A percentile compares a stretch with the other conserved stretches of the same genome.
phyloP scores from a whole-genome alignment of 2,797 vertebrate genomes.

The Microctenopoma lineatum region DNA sequence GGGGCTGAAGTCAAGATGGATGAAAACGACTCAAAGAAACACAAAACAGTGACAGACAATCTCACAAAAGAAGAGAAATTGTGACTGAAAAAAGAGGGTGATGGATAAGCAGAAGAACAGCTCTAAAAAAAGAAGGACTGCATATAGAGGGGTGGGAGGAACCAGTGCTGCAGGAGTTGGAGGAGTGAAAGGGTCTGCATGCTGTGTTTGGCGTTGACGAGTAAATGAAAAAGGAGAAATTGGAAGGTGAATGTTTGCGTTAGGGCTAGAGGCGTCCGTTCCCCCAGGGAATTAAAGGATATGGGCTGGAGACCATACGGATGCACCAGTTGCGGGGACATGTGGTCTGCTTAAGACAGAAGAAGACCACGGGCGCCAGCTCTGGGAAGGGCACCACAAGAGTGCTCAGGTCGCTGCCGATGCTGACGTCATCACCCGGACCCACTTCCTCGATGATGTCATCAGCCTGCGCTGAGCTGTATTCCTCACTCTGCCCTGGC shows the following conservation, averaged over 20 bases:
- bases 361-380: slow-evolving; percentile 95
- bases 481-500: slow-evolving; percentile 81
- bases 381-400: slow-evolving; percentile 92
- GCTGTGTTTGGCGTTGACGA: neutral
- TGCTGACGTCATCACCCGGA: slow-evolving; percentile 75
- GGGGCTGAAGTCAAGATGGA: slow-evolving; percentile 31
- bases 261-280: neutral
- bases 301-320: slow-evolving; percentile 98
- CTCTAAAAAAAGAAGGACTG: neutral
- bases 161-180: slow-evolving; percentile 5
- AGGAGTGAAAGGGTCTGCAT: slow-evolving; percentile 11
- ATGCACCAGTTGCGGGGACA: slow-evolving; percentile 98
- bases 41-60: slow-evolving; percentile 14
- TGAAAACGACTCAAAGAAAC: slow-evolving; percentile 27
- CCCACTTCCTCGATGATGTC: slow-evolving; percentile 84
- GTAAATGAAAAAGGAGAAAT: neutral
- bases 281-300: slow-evolving; percentile 86
- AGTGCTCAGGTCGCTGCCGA: slow-evolving; percentile 82
- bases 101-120: neutral
- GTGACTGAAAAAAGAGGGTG: slow-evolving; percentile 9
- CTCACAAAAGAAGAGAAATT: slow-evolving; percentile 4
- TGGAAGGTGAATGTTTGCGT: slow-evolving; percentile 5
- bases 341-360: slow-evolving; percentile 98
- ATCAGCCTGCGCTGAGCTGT: slow-evolving; percentile 73
- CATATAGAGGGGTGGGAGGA: neutral